Evolutionary conservation across 2,113 vertebrate genomes (phyloP).

Genomic region (Festucalex cinctus): DNA sequence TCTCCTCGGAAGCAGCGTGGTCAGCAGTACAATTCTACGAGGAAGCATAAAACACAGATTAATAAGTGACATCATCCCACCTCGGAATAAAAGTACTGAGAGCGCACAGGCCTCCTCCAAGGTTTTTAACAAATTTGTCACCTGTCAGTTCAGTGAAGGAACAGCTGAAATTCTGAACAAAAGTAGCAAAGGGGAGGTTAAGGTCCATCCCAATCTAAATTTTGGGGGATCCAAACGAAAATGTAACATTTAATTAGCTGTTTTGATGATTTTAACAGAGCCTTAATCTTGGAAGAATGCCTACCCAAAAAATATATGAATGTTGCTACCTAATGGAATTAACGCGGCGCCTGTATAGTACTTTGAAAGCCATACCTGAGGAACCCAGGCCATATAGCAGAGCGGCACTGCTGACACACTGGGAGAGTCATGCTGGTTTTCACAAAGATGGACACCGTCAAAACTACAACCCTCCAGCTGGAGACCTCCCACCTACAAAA

Average conservation of each 20-base stretch:
- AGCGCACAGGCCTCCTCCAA: too few species aligned
- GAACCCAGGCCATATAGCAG: slow-evolving; percentile 94
- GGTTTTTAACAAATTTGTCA: neutral
- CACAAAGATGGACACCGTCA: slow-evolving; percentile 85
- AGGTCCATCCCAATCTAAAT: neutral
- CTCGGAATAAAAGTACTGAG: neutral
- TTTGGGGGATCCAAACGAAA: neutral
- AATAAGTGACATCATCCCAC: neutral
- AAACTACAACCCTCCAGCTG: slow-evolving; percentile 93
- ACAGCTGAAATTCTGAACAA: neutral
- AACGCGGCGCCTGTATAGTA: neutral
- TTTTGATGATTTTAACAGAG: neutral
- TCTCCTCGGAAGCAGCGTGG: slow-evolving; percentile 77
- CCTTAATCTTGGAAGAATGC: too few species aligned
- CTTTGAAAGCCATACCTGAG: slow-evolving; percentile 62
- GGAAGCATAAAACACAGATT: slow-evolving; percentile 3
- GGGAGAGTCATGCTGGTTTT: slow-evolving; percentile 91
- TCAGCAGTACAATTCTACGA: slow-evolving; percentile 74
- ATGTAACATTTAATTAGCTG: neutral
- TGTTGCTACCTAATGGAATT: neutral
- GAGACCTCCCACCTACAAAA: slow-evolving; percentile 83
- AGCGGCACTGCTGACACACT: slow-evolving; percentile 86
- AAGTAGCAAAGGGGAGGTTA: neutral
- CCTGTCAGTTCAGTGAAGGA: neutral
- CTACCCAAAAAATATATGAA: too few species aligned